Conservation (phyloP, 2,113 vertebrate genomes). For the Alaudala cheleensis region DNA sequence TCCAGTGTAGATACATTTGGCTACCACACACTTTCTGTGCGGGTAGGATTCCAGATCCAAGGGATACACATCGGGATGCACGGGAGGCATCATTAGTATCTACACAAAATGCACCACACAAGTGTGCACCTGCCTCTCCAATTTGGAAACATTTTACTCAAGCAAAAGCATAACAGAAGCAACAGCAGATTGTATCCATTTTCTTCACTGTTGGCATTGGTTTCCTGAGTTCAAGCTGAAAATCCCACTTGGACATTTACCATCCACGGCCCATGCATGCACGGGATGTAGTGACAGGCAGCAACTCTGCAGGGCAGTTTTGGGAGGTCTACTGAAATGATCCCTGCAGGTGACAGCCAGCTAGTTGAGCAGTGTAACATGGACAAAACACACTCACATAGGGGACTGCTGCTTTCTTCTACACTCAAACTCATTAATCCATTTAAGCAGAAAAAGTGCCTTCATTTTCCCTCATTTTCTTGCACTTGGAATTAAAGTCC, state of each 20-base stretch:
- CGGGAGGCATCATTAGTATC: accelerated
- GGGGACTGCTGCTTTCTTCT: not conserved
- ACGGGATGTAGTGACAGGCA: not conserved
- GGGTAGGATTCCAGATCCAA: not conserved
- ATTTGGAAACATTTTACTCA: not conserved
- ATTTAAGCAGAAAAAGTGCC: not conserved
- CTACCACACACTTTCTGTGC: not conserved
- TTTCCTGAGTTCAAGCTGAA: not conserved
- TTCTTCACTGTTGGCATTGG: not conserved
- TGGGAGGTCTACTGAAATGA: not conserved
- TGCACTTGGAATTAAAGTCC: not conserved
- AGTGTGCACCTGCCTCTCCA: not conserved
- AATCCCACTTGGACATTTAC: not conserved
- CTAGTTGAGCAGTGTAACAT: not conserved
- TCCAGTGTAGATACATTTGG: not conserved
- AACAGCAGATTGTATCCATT: not conserved
- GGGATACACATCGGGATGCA: not conserved
- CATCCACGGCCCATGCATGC: not conserved
- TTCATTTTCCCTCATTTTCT: not conserved
- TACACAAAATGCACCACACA: not conserved
- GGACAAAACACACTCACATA: not conserved
- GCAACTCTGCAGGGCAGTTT: not conserved
- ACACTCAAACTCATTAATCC: not conserved
- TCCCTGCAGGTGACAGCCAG: not conserved
- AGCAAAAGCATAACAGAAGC: not conserved